Conservation (phyloP, 2,113 vertebrate species). For the Entelurus aequoreus region DNA sequence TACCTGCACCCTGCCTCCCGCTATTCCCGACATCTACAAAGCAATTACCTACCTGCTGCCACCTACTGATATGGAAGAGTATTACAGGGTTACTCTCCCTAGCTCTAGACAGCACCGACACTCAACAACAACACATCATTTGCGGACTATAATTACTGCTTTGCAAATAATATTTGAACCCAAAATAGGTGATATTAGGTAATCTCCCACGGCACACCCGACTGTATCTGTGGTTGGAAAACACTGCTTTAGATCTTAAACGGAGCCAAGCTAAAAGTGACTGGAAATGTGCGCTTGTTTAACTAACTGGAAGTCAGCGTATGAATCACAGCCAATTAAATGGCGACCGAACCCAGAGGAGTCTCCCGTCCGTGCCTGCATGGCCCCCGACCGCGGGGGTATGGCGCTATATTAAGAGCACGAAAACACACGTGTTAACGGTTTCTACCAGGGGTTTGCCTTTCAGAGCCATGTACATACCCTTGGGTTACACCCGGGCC, state of each 20-base stretch:
- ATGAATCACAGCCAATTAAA: conserved; percentile 57
- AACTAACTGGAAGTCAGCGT: conserved; percentile 51
- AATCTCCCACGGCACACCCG: too few relatives aligned
- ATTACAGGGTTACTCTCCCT: too few relatives aligned
- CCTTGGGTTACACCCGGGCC: conserved; percentile 16
- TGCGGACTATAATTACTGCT: too few relatives aligned
- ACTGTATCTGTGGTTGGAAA: conserved; percentile 2
- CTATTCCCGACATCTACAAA: too few relatives aligned
- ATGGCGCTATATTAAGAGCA: conserved; percentile 52
- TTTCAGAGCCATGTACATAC: conserved; percentile 19
- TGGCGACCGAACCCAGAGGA: conserved; percentile 53
- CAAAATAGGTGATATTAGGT: too few relatives aligned
- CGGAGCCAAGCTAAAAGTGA: conserved; percentile 34
- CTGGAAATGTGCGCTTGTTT: conserved; percentile 48
- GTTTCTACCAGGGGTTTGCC: conserved; percentile 37
- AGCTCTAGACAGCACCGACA: too few relatives aligned
- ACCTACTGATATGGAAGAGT: too few relatives aligned
- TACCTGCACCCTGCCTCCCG: too few relatives aligned
- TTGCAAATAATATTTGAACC: too few relatives aligned
- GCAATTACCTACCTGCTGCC: too few relatives aligned
- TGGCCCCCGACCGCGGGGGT: conserved; percentile 37
- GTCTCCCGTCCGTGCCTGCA: conserved; percentile 25
- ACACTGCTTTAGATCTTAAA: conserved; percentile 26
- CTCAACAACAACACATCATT: too few relatives aligned
- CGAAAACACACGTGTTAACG: conserved; percentile 55